Base-by-base conservation (phyloP, 2,113 vertebrate genomes). In the Benitochromis conjunctus region DNA sequence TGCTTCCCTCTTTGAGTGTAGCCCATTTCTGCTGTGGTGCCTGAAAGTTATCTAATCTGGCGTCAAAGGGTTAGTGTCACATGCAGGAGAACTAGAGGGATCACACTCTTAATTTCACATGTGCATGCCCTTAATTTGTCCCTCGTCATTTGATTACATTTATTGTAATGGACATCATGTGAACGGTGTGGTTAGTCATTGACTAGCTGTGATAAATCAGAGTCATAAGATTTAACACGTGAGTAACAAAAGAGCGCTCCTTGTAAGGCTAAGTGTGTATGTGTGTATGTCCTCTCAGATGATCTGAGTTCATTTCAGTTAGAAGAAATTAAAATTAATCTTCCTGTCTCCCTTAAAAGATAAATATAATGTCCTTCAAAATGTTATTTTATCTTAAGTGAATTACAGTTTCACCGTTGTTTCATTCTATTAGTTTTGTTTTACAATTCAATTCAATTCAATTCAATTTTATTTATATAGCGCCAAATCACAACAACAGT, bases 161-260 rank as follows among this genome's bases (percentile, higher is more conserved):
- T 53, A 85, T 26, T 43, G 5, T 90, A 48, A 88, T 90, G 88
- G 66, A 18, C 46, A 10, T 93, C 93, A 94, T 95, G 94, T 86
- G 93, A 83, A 78, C 64, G 71, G 84, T 14, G 80, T 85, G 86
- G 69, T 60, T 26, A 71, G 77, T 92, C 46, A 91, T 87, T 86
- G 81, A 87, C 74, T 41, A 57, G 55, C 86, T 81, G 76, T 83
- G 79, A 88, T 88, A 92, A 93, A 95, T 83, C 16, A 62, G 80
- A 90, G 87, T 93, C 94, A 94, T 83, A 81, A 57, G 92, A 29
- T 79, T 87, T 18, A 60, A 81, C 83, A 82, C 55, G 80, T 60
- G 81, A 83, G 31, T 12, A 36, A 43, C 21, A 82, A 80, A 76
- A 62, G 77, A 74, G 5, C 4, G 0, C 71, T 66, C 18, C 24